Evolutionary conservation across 2,113 vertebrate genomes (phyloP).

Genomic region (Uropsilus gracilis): DNA sequence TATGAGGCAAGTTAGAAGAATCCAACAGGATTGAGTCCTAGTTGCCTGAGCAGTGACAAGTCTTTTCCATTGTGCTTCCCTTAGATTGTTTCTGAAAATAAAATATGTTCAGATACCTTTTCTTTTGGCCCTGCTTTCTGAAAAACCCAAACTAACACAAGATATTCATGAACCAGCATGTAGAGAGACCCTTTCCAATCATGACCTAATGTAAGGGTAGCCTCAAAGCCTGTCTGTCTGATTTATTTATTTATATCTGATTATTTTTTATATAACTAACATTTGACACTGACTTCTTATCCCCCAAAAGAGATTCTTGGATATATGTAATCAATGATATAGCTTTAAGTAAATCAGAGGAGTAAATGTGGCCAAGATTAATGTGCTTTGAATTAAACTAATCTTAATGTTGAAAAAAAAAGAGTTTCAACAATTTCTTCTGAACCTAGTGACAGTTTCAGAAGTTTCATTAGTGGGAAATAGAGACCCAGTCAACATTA

Average conservation of each 20-base stretch:
- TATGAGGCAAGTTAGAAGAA: not conserved
- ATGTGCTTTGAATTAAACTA: not conserved
- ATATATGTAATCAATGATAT: too few species aligned
- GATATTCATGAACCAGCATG: not conserved
- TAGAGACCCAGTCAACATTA: not conserved
- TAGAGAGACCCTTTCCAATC: not conserved
- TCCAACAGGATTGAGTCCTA: not conserved
- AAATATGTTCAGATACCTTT: not conserved
- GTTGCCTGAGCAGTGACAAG: not conserved
- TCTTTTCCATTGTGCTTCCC: accelerated
- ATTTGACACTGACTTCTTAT: not conserved
- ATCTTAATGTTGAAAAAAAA: not conserved
- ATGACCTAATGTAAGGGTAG: not conserved
- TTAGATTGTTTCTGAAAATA: not conserved
- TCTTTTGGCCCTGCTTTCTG: not conserved
- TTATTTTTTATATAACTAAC: not conserved
- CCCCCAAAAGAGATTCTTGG: not conserved
- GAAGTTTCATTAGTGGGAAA: too few species aligned
- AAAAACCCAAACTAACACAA: not conserved
- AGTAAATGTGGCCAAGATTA: not conserved
- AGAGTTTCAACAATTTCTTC: not conserved
- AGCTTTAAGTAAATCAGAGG: not conserved
- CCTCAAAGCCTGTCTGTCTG: not conserved
- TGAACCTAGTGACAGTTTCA: not conserved
- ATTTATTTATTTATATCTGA: not conserved